Base-by-base conservation (phyloP, 2,888 invertebrate species). In the Eurytoma californica region DNA sequence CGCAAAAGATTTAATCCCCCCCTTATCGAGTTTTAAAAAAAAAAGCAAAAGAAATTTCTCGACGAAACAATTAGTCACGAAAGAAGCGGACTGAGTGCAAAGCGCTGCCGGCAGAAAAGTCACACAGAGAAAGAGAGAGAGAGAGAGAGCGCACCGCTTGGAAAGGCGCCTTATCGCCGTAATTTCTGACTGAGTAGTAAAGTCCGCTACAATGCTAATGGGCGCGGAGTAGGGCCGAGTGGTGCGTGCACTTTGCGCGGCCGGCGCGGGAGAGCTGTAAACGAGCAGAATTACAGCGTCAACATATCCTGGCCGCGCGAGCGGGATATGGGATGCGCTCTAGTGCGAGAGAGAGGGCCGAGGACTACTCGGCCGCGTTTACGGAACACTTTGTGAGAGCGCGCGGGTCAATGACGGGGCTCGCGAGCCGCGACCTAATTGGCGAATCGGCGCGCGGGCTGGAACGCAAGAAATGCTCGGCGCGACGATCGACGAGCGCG, bases 381-480 rank as follows among this genome's bases (percentile, higher is more conserved):
- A 58, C 70, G 77, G 77, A 72, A 65, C 70, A 77, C 77, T 77
- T 70, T 72, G 66, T 70, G 70, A 1, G 65, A 70, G 70, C 39
- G 53, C 55, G 13, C 60, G 60, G 70, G 47, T 72, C 70, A 72
- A 72, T 72, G 70, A 72, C 70, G 70, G 60, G 47, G 7, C 58
- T 39, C 58, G 9, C 28, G 28, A 13, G 39, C 49, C 49, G 69
- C 68, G 76, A 72, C 77, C 83, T 83, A 83, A 83, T 83, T 83
- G 82, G 81, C 72, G 79, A 82, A 80, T 81, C 73, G 82, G 80
- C 70, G 81, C 69, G 24, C 24, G 24, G 79, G 82, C 61, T 78
- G 82, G 82, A 74, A 75, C 65, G 82, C 75, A 69, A 80, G 75
- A 72, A 72, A 80, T 80, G 51, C 28, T 0, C 24, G 24, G 39